Evolutionary conservation across 2,113 vertebrate species (phyloP), one percentile per base, ranked within the genome.

Genomic region (Oreochromis tanganicae): DNA sequence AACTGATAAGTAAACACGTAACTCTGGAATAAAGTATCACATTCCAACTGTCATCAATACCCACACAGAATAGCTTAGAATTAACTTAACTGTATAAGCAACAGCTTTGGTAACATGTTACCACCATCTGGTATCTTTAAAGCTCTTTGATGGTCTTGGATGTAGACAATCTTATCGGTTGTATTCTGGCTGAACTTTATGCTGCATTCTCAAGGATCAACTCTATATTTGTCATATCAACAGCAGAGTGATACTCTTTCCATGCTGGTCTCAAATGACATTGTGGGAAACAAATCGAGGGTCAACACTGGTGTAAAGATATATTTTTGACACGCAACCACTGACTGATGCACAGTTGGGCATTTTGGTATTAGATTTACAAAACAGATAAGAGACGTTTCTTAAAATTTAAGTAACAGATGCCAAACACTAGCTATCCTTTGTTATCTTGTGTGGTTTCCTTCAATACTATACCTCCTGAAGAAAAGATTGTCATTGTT

Each of bases 201-300:
- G 87, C 82, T 88, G 80, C 81, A 87, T 95, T 94, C 95, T 96
- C 94, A 91, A 90, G 94, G 94, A 88, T 88, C 86, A 82, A 36
- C 92, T 95, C 94, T 96, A 96, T 96, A 96, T 96, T 94, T 95
- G 95, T 94, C 93, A 94, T 94, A 96, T 95, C 95, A 95, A 94
- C 94, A 92, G 93, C 88, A 85, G 80, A 92, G 92, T 57, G 92
- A 95, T 95, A 94, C 88, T 91, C 88, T 95, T 93, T 94, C 95
- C 92, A 55, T 89, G 91, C 90, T 81, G 86, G 85, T 95, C 95
- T 96, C 94, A 38, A 84, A 94, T 95, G 88, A 93, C 94, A 95
- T 93, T 93, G 92, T 95, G 93, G 93, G 93, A 95, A 96, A 92
- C 88, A 93, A 87, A 91, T 91, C 81, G 57, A 86, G 84, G 84